Base-by-base conservation (phyloP, 2,797 vertebrate species). In the Oreochromis mossambicus region DNA sequence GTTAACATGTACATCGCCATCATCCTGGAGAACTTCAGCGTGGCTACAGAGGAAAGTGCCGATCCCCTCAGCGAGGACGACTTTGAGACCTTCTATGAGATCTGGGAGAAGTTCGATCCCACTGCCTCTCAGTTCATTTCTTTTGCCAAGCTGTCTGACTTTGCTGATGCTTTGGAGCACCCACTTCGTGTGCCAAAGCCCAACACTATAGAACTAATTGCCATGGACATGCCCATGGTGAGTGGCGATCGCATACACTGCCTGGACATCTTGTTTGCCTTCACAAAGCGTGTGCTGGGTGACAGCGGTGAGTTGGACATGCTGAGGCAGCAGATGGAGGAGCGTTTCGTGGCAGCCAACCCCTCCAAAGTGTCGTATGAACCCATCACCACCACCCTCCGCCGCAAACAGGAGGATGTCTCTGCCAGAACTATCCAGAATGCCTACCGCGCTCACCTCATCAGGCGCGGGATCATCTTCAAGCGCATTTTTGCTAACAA, bases 1-100 rank as follows among this genome's bases (percentile, higher is more conserved):
- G 98, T 99, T 61, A 99, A 99, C 96, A 99, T 99, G 99, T 99
- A 99, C 96, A 99, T 99, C 5, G 99, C 99, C 95, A 99, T 99
- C 95, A 99, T 99, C 95, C 87, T 99, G 95, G 99, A 99, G 97
- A 99, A 99, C 96, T 99, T 99, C 95, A 99, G 99, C 1, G 99
- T 99, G 56, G 99, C 99, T 34, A 99, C 99, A 0, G 99, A 99
- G 93, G 99, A 99, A 91, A 99, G 99, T 1, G 98, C 98, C 0
- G 99, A 99, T 54, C 99, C 99, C 0, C 96, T 99, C 8, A 99
- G 99, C 0, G 99, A 99, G 96, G 99, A 99, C 0, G 99, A 99
- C 97, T 99, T 99, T 41, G 99, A 99, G 96, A 99, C 98, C 75
- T 99, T 99, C 96, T 99, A 99, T 0, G 99, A 99, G 96, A 99